Base-by-base conservation (phyloP, 2,113 vertebrate species). In the Indicator indicator region DNA sequence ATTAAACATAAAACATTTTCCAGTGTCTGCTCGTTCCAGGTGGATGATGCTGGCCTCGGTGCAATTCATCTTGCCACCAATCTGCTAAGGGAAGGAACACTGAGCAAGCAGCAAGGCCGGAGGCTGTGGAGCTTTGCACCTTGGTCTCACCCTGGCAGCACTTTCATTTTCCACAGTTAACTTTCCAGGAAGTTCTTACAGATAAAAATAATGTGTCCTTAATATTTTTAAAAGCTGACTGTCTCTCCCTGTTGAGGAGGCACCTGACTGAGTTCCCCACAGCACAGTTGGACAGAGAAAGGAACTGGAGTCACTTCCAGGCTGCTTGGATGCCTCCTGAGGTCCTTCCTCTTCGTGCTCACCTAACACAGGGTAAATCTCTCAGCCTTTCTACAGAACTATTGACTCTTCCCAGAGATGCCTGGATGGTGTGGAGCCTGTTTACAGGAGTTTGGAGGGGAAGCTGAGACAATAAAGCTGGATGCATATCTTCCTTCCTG, bases 81-180 rank as follows among this genome's bases (percentile, higher is more conserved):
- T 81, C 92, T 90, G 75, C 83, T 77, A 75, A 95, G 82, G 92
- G 91, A 91, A 95, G 83, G 83, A 96, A 40, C 65, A 71, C 88
- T 69, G 19, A 86, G 85, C 70, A 75, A 88, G 87, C 83, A 89
- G 77, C 72, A 75, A 93, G 86, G 93, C 90, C 76, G 71, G 73
- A 69, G 80, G 56, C 75, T 70, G 42, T 64, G 76, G 90, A 95
- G 89, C 89, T 93, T 94, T 96, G 93, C 96, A 97, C 92, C 20
- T 83, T 72, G 79, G 64, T 95, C 70, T 90, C 94, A 91, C 90
- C 92, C 91, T 52, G 83, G 96, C 94, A 97, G 95, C 96, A 96
- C 94, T 96, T 97, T 92, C 91, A 86, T 96, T 95, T 96, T 95
- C 68, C 97, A 91, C 89, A 92, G 72, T 44, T 88, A 93, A 75